Percentiles rank a stretch among this genome's conserved stretches.
Evolutionary conservation across 2,113 vertebrate species (phyloP).

Genomic region (Rhineura floridana): DNA sequence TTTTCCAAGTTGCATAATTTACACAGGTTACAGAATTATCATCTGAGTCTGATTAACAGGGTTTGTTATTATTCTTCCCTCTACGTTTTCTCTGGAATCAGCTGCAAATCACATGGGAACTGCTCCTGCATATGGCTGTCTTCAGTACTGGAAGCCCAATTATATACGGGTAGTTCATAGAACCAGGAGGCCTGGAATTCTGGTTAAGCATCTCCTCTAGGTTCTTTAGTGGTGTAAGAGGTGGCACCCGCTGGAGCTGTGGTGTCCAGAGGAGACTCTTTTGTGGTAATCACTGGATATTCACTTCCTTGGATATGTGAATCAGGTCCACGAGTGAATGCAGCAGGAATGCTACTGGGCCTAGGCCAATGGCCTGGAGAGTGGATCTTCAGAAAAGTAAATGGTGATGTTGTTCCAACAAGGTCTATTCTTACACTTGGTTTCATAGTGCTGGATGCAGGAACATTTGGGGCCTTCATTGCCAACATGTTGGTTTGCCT

Average conservation of each 20-base stretch:
- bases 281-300: not conserved
- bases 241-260: not conserved
- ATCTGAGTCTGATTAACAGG: not conserved
- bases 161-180: not conserved
- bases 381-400: not conserved
- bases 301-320: not conserved
- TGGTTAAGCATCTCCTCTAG: slow-evolving; percentile 4
- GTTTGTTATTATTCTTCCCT: not conserved
- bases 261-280: not conserved
- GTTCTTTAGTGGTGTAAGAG: not conserved
- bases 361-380: not conserved
- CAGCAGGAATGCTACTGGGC: not conserved
- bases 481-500: not conserved
- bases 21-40: not conserved
- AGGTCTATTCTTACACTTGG: not conserved
- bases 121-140: not conserved
- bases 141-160: not conserved
- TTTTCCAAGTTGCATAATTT: not conserved
- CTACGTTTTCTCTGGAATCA: not conserved
- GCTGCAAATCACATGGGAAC: not conserved
- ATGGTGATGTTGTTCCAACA: not conserved
- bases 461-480: not conserved
- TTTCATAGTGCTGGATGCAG: not conserved
- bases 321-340: not conserved
- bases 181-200: not conserved